Conservation (phyloP, 2,888 invertebrate genomes). For the Cryptus viduatorius region DNA sequence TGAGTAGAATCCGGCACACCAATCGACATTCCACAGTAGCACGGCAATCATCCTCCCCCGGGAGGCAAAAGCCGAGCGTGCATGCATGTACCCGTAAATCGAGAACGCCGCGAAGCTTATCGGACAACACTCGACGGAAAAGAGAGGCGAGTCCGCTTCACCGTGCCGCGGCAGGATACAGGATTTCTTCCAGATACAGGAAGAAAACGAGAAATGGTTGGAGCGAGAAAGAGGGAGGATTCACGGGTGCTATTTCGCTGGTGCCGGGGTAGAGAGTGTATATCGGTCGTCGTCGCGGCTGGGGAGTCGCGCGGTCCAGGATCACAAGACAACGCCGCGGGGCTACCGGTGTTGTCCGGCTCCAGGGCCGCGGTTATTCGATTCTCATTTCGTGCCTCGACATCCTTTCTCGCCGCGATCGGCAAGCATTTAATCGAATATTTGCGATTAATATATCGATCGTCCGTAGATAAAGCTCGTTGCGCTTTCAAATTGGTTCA, state of each 20-base stretch:
- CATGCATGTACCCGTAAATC: conserved; percentile 68
- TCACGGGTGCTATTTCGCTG: conserved; percentile 60
- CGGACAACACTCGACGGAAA: conserved; percentile 54
- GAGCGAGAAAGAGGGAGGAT: conserved; percentile 59
- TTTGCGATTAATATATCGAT: not conserved
- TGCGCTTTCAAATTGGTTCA: not conserved
- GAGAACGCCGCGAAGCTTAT: conserved; percentile 66
- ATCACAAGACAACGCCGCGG: conserved; percentile 81
- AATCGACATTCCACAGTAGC: conserved; percentile 67
- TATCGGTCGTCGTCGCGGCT: conserved; percentile 59
- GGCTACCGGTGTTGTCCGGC: conserved; percentile 83
- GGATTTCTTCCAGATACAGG: conserved; percentile 56
- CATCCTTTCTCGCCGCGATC: not conserved
- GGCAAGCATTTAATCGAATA: not conserved
- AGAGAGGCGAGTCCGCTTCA: conserved; percentile 32
- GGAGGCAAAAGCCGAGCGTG: conserved; percentile 45
- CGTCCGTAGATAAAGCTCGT: not conserved
- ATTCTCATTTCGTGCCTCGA: conserved; percentile 47
- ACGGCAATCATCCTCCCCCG: conserved; percentile 63
- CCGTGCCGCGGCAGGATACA: conserved; percentile 49
- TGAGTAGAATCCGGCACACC: conserved; percentile 59
- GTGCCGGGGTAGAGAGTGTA: conserved; percentile 41
- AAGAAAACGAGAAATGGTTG: conserved; percentile 39
- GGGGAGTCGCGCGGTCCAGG: conserved; percentile 67
- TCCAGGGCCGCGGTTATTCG: conserved; percentile 74